Conservation (phyloP, 2,113 vertebrate species). For the Seriola quinqueradiata region DNA sequence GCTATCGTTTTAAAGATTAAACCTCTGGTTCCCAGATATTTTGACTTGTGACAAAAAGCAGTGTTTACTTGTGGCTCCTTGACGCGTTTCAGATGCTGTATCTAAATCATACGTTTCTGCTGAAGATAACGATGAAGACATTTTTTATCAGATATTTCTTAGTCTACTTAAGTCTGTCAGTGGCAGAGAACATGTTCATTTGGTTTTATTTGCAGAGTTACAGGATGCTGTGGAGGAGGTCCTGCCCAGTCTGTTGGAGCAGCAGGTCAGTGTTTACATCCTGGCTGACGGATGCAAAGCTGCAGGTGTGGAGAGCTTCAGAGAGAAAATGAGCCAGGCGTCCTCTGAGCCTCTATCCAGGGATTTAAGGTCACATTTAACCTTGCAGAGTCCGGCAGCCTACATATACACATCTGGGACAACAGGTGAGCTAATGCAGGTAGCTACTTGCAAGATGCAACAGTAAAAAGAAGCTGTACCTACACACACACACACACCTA, state of each 20-base stretch:
- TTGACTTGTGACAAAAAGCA: too few species aligned
- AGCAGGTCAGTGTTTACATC: slow-evolving; percentile 81
- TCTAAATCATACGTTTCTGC: too few species aligned
- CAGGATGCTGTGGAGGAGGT: slow-evolving; percentile 87
- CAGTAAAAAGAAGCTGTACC: background rate
- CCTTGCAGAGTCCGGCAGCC: slow-evolving; percentile 73
- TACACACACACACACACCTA: background rate
- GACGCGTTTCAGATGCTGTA: too few species aligned
- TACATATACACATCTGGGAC: slow-evolving; percentile 94
- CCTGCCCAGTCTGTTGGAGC: slow-evolving; percentile 82
- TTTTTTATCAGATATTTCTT: background rate
- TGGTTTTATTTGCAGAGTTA: slow-evolving; percentile 74
- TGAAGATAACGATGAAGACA: background rate
- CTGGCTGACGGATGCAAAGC: slow-evolving; percentile 77
- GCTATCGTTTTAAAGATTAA: too few species aligned
- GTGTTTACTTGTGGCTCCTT: too few species aligned
- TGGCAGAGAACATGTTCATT: background rate
- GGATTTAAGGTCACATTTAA: slow-evolving; percentile 82
- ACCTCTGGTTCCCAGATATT: too few species aligned
- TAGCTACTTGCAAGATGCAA: background rate
- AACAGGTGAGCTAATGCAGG: slow-evolving; percentile 83
- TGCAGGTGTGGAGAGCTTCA: slow-evolving; percentile 77
- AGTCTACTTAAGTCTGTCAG: background rate
- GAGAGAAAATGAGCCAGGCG: slow-evolving; percentile 83
- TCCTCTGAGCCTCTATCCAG: slow-evolving; percentile 82